A percentile compares a stretch with the other conserved stretches of the same genome.
These are phyloP conservation scores for Eumaeus atala DNA, from an alignment of 1,140 invertebrate genomes.

Conservation along the genomic window DNA sequence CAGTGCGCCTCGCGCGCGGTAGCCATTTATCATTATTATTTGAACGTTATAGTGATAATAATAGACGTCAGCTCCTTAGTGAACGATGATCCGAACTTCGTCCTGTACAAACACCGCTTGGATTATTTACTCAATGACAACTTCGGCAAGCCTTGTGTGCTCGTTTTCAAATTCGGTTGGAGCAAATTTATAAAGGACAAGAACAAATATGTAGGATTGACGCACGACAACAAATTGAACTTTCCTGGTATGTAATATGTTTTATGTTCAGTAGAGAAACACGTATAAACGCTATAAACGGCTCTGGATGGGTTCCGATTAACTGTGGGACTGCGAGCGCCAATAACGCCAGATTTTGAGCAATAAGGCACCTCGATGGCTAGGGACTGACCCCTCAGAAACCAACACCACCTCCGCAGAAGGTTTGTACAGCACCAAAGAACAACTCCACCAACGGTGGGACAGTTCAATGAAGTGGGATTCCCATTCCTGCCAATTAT, in stretches of 20 bases:
- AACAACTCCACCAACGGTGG: not conserved
- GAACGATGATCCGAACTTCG: constrained; percentile 49
- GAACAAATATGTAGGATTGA: constrained; percentile 43
- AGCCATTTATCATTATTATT: too few relatives aligned
- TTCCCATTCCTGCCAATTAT: too few relatives aligned
- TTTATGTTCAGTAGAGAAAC: too few relatives aligned
- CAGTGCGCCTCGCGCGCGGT: too few relatives aligned
- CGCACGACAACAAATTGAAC: constrained; percentile 28
- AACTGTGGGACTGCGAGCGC: too few relatives aligned
- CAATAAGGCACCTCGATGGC: too few relatives aligned
- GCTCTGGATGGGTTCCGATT: too few relatives aligned
- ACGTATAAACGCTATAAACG: too few relatives aligned
- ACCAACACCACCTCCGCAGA: too few relatives aligned
- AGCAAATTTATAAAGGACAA: constrained; percentile 46
- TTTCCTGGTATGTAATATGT: constrained; percentile 38
- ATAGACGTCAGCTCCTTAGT: constrained; percentile 44
- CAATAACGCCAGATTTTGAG: too few relatives aligned
- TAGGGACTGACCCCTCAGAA: too few relatives aligned
- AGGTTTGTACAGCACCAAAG: not conserved
- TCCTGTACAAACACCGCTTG: constrained; percentile 49
- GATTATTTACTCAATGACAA: constrained; percentile 51
- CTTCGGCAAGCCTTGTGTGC: constrained; percentile 43
- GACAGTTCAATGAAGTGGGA: too few relatives aligned
- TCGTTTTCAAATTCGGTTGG: constrained; percentile 64
- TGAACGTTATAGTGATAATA: constrained; percentile 44